Base-by-base conservation (phyloP, 1,140 invertebrate genomes). In the Sarcophaga peregrina region DNA sequence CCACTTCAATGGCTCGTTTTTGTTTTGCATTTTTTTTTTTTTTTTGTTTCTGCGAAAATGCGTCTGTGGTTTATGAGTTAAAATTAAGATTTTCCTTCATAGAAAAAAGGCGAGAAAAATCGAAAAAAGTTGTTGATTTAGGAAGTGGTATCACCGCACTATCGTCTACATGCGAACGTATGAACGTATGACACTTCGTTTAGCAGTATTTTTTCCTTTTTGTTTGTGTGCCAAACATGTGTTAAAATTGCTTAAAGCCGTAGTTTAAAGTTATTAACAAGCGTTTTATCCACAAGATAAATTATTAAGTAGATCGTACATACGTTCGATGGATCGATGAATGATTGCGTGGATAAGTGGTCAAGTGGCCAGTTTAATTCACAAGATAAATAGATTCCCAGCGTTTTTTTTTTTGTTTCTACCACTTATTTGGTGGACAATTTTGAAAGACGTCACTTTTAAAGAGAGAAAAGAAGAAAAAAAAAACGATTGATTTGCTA, bases 191-290 rank as follows among this genome's bases (percentile, higher is more conserved):
- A 37, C 25, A 37, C 25, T 37, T 37, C 25, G 5, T 68, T 20
- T 20, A 68, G 20, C 58, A 20, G 5, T 68, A n/a, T n/a, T n/a
- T n/a, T 68, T 68, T 68, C n/a, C 15, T 15, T 62, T 15, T 15
- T n/a, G 5, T 62, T 4, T 37, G 1, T 1, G 4, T 15, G 11
- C 58, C 15, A 68, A 37, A 68, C 58, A 68, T 68, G 58, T 68
- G 58, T 68, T 68, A 68, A 68, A 68, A 68, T 62, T 17, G 58
- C 58, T 68, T 68, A 20, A 68, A 68, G 58, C 5, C 17, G 58
- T 68, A 68, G 58, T 68, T 52, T 52, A 52, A 52, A 52, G 13
- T 5, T 52, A 52, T 52, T 68, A 68, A 68, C 58, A 68, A 37
- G 25, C 25, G 25, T 37, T 37, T 37, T 37, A 37, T 37, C 25